Percentiles rank a stretch among this genome's conserved stretches.
phyloP scores from a whole-genome alignment of 2,113 vertebrate species.

The Struthidea cinerea region DNA sequence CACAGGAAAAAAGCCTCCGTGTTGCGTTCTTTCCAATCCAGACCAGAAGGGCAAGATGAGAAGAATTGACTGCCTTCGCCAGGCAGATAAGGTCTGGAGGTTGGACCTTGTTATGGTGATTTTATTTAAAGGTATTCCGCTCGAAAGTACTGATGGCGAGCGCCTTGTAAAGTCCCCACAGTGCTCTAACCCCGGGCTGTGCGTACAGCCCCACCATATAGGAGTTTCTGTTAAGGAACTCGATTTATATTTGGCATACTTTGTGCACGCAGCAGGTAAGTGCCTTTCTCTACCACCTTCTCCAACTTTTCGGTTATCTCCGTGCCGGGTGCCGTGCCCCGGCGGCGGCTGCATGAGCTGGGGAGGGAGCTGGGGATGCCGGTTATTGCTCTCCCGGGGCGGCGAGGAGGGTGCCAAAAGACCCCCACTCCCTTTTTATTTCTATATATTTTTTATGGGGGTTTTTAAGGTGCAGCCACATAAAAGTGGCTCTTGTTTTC shows the following conservation, averaged over 20 bases:
- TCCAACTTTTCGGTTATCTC: conserved; percentile 40
- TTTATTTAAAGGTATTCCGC: conserved; percentile 99
- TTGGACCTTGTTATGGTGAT: conserved; percentile 99
- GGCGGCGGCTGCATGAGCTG: neutral
- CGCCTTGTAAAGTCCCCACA: conserved; percentile 98
- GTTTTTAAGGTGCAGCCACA: neutral
- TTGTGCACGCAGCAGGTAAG: conserved; percentile 95
- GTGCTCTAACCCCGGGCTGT: conserved; percentile 95
- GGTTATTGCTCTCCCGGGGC: neutral
- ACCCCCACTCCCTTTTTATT: neutral
- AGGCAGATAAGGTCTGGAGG: conserved; percentile 98
- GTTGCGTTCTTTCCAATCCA: conserved; percentile 98
- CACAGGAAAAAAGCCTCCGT: conserved; percentile 95
- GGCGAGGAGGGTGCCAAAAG: neutral
- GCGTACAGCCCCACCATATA: conserved; percentile 98
- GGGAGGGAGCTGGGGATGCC: neutral
- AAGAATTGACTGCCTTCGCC: conserved; percentile 97
- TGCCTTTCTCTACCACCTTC: conserved; percentile 51
- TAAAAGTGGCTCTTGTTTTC: neutral
- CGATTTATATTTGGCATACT: conserved; percentile 99
- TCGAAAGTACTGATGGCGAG: conserved; percentile 99
- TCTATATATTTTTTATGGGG: neutral
- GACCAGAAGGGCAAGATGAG: conserved; percentile 99
- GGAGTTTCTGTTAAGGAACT: conserved; percentile 99
- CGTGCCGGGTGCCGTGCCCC: neutral